Evolutionary conservation across 2,113 vertebrate species (phyloP).

Genomic region (Clinocottus analis): DNA sequence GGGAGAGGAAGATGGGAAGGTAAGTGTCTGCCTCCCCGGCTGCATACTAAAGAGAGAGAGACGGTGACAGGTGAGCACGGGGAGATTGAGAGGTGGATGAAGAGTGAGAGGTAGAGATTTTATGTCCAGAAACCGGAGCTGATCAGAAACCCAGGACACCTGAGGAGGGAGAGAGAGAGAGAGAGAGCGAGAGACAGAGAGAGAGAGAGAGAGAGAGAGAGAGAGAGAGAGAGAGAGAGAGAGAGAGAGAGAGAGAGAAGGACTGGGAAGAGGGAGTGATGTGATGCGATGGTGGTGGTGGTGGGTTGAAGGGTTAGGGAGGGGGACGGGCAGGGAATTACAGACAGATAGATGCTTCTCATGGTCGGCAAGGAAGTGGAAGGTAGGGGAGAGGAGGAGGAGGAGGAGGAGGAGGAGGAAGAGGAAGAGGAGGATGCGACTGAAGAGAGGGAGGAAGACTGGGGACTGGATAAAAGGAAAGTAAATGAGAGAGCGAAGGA

Average conservation of each 20-base stretch:
- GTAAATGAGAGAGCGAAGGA: conserved; percentile 60
- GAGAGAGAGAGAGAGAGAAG: conserved; percentile 40
- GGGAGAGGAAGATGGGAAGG: conserved; percentile 21
- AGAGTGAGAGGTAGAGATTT: conserved; percentile 75
- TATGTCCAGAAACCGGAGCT: conserved; percentile 68
- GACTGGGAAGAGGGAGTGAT: conserved; percentile 13
- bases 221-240: conserved; percentile 36
- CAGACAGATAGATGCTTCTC: conserved; percentile 65
- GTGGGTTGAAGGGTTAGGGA: conserved; percentile 18
- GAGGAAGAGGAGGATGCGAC: conserved; percentile 30
- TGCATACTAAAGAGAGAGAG: conserved; percentile 66
- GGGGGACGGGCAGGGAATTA: conserved; percentile 20
- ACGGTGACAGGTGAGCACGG: conserved; percentile 54
- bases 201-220: conserved; percentile 41
- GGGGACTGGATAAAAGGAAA: conserved; percentile 65
- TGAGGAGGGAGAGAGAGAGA: conserved; percentile 45
- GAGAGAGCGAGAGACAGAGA: no score
- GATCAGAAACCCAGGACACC: conserved; percentile 64
- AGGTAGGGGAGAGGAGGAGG: conserved; percentile 16
- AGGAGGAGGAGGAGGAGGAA: background rate
- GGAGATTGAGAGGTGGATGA: conserved; percentile 67
- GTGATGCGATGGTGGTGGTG: conserved; percentile 4
- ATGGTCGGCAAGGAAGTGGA: conserved; percentile 62
- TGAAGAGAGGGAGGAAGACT: conserved; percentile 47
- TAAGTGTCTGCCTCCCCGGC: conserved; percentile 45